Evolutionary conservation across 2,113 vertebrate genomes (phyloP), one percentile per base, ranked within the genome.

Genomic region (Corydoras sp.): DNA sequence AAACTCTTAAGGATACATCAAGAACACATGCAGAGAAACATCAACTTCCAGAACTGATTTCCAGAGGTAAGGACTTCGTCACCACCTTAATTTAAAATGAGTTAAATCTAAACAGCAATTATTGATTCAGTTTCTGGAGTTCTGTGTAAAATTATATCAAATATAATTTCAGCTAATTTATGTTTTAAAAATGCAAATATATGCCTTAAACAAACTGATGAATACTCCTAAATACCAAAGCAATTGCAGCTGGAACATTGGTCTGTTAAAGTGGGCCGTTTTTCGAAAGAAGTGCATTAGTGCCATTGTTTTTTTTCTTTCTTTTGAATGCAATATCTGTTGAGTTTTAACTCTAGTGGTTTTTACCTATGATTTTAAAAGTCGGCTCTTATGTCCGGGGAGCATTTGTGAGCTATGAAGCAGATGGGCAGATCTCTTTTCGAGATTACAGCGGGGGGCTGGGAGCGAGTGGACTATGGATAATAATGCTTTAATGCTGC

Each of bases 1-100:
- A 80, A 58, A 81, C 79, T 35, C 32, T 10, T 69, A 82, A 56
- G 76, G 69, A n/a, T 4, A 65, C 51, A 65, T 69, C 71, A 71
- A 51, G 74, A 8, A 73, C 62, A 65, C 56, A 11, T 48, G 30
- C 66, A 62, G 62, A 76, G 18, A 70, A 62, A 76, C 77, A 58
- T 70, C 65, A 70, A 11, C 65, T 56, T 76, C 58, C 61, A 62
- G 48, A 51, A 7, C 9, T 56, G 32, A 54, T 29, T 10, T 18
- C 58, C 50, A 73, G 12, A 73, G 74, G 77, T 79, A 24, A 78
- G 68, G 35, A 7, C 13, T 54, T 71, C 60, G 6, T 3, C 13
- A 12, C 3, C 10, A 14, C 5, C 51, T 12, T 8, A 53, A 53
- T 4, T 10, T 12, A 2, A 53, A 53, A 14, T 10, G 51, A 14